Base-by-base conservation (phyloP, 2,888 invertebrate genomes). In the Melinopterus prodromus region DNA sequence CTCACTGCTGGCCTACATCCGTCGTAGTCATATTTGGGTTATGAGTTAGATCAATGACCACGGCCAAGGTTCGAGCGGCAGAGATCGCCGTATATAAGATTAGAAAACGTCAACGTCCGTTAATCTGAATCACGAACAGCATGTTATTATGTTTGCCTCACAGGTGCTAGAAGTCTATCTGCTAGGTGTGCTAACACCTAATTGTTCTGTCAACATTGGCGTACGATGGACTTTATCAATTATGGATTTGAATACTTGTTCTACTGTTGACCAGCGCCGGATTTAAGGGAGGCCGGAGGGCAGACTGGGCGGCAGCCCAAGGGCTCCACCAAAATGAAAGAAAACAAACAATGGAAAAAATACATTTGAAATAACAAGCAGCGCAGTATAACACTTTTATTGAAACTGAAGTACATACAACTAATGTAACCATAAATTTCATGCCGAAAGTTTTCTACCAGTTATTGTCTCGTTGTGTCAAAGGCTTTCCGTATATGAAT, bases 171-270 rank as follows among this genome's bases (percentile, higher is more conserved):
- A 53, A 53, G 26, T 26, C 53, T 53, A 53, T 1, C 7, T 53
- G 53, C 53, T 53, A 53, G 26, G 26, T 26, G 3, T 26, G 3
- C 26, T 26, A 2, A 26, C 26, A 26, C 26, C 26, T 26, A 53
- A 53, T 53, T 53, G 53, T 53, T 53, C 53, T 53, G 53, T 53
- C 53, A 53, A 53, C 53, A 53, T 53, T 53, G 53, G 53, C 53
- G 12, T 7, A 53, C 53, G 53, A 53, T 53, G 7, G 53, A 53
- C 12, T 53, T 53, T 53, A 53, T 53, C 53, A 7, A 12, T 53
- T 53, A 53, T 53, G 53, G 53, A 53, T 53, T 53, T 53, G 53
- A 53, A 53, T 53, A 53, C 53, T 53, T 53, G 53, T 53, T 53
- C 3, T 26, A 26, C 26, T 26, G 26, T 26, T 26, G 26, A 26